Evolutionary conservation across 2,113 vertebrate species (phyloP), one percentile per base, ranked within the genome.

Genomic region (Mungos mungo): DNA sequence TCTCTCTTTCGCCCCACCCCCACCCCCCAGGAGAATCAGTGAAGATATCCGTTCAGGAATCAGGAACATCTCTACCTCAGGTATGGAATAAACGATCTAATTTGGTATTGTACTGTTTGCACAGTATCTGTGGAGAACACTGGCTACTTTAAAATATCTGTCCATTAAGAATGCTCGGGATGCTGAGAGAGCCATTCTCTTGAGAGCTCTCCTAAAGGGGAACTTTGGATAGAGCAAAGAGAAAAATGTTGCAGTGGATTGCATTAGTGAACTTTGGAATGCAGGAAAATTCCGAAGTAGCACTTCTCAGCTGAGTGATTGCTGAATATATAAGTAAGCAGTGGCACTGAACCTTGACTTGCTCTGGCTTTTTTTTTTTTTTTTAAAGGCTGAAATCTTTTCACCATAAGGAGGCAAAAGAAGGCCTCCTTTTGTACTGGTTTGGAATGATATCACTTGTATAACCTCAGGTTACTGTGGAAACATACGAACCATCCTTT

Each of bases 11-110:
- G 15, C 16, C 2, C 19, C 21, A 7, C 54, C 54, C 54, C 7
- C 65, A 1, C 27, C 31, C 60, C 13, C 14, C 96, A 98, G 98
- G 77, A 96, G 97, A 97, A 87, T 93, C 95, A 16, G 65, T 98
- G 95, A 98, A 87, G 50, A 74, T 95, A 52, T 97, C 99, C 38
- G 66, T 99, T 96, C 98, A 98, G 88, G 99, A 99, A 96, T 98
- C 98, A 0, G 98, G 93, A 98, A 27, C 86, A 71, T 91, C 66
- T 47, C 74, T 95, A 35, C 29, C 81, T 79, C 97, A 96, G 98
- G 99, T 99, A 98, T 2, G 0, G 92, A 84, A 95, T 45, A 66
- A 88, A 54, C 74, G 6, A 69, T 72, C 81, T 96, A 63, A 81
- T 60, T 84, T 87, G 54, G 27, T 86, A 29, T 88, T 93, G 50